Evolutionary conservation across 2,797 vertebrate genomes (phyloP), one percentile per base, ranked within the genome.

Genomic region (Serranus cabrilla): DNA sequence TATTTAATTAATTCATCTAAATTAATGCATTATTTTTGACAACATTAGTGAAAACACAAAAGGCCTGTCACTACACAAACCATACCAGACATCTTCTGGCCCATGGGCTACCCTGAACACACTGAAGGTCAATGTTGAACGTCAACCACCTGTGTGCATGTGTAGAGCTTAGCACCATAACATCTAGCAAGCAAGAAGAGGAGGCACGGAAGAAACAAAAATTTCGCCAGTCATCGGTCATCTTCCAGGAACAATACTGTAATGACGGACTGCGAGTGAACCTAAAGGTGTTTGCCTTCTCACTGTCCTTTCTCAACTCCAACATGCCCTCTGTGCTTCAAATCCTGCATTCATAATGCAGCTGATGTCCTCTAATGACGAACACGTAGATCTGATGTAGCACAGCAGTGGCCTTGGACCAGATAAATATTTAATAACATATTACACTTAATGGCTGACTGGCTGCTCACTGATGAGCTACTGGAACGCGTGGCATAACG

Each of bases 341-440:
- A 78, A 55, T 27, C 31, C 34, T 59, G 68, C 72, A 77, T 85
- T 57, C 67, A 74, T 86, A 75, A 84, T 72, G 76, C 71, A 78
- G 66, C 78, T 13, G 47, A 81, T 78, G 78, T 83, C 82, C 73
- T 76, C 75, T 91, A 91, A 92, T 84, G 85, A 91, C 17, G 55
- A 88, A 65, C 90, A 80, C 71, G 83, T 66, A 86, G 82, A 83
- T 88, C 60, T 91, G 89, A 90, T 90, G 86, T 72, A 81, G 88
- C 86, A 64, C 83, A 85, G 86, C 86, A 63, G 86, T 64, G 71
- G 83, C 72, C 69, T 66, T 66, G 81, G 72, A 87, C 81, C 84
- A 89, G 81, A 93, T 94, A 88, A 91, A 93, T 93, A 92, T 94
- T 93, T 92, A 89, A 94, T 88, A 84, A 85, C 84, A 64, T 81